phyloP scores from a whole-genome alignment of 2,888 invertebrate species.

The Eristalis pertinax region DNA sequence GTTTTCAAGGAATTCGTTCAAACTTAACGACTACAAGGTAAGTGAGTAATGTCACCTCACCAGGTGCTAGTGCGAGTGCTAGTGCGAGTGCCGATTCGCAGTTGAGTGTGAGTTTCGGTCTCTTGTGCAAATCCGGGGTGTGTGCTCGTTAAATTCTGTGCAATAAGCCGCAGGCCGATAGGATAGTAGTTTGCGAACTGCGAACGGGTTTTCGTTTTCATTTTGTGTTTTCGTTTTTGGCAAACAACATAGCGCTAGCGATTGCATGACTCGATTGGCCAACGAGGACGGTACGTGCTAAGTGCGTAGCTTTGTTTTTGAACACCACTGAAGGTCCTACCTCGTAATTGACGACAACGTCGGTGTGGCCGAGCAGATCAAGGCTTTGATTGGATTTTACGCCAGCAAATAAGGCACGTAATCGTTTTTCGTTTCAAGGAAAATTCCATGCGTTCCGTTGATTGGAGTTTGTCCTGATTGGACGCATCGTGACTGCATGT shows the following conservation, averaged over 20 bases:
- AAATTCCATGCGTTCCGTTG: not conserved
- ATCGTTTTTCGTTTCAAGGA: not conserved
- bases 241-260: not conserved
- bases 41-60: slow-evolving; percentile 61
- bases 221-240: not conserved
- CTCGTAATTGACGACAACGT: not conserved
- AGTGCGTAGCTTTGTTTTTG: not conserved
- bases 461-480: not conserved
- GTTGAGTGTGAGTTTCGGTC: not conserved
- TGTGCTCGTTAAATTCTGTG: slow-evolving; percentile 31
- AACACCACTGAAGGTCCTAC: not conserved
- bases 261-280: not conserved
- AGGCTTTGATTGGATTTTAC: not conserved
- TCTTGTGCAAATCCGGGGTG: not conserved
- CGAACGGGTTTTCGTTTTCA: not conserved
- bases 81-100: not conserved
- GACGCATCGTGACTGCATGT: not conserved
- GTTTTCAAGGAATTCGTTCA: slow-evolving; percentile 81
- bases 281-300: not conserved
- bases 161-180: slow-evolving; percentile 23
- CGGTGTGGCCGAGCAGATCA: not conserved
- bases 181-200: not conserved
- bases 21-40: slow-evolving; percentile 79
- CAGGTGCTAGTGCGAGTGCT: not conserved
- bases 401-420: not conserved